These are phyloP conservation scores for Rotaria magnacalcarata DNA, from an alignment of 2,888 invertebrate genomes.

Conservation along the genomic window DNA sequence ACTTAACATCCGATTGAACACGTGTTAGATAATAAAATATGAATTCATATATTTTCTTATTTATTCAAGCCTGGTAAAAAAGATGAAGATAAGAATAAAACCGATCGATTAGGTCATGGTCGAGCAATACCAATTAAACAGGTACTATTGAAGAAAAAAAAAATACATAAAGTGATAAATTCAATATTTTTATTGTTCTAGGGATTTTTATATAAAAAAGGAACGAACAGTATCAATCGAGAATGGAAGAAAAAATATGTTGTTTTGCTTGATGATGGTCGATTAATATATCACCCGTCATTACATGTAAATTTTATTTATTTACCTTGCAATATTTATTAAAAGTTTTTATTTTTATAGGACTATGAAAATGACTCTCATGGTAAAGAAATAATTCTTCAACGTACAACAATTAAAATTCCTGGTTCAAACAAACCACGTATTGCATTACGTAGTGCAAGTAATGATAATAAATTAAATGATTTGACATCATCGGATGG, in stretches of 20 bases:
- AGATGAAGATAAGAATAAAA: constrained; percentile 67
- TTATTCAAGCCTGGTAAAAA: constrained; percentile 49
- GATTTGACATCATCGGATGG: constrained; percentile 48
- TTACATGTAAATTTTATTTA: constrained; percentile 40
- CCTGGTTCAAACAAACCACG: constrained; percentile 83
- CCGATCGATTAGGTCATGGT: constrained; percentile 73
- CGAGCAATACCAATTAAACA: constrained; percentile 92
- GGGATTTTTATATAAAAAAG: constrained; percentile 89
- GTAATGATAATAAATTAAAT: constrained; percentile 37
- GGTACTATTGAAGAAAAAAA: constrained; percentile 50
- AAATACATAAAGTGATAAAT: neutral
- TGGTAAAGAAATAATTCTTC: constrained; percentile 88
- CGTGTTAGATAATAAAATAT: no score
- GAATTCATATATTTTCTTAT: no score
- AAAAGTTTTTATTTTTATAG: constrained; percentile 58
- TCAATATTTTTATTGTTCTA: constrained; percentile 48
- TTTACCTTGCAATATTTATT: no score
- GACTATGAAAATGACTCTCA: constrained; percentile 89
- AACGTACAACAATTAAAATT: constrained; percentile 92
- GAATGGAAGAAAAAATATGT: constrained; percentile 99
- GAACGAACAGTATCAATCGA: constrained; percentile 76
- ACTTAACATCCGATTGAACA: no score
- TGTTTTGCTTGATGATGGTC: constrained; percentile 85
- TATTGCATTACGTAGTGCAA: constrained; percentile 60
- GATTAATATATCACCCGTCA: constrained; percentile 80